Evolutionary conservation across 2,113 vertebrate species (phyloP), one percentile per base, ranked within the genome.

Genomic region (Gambusia holbrooki): DNA sequence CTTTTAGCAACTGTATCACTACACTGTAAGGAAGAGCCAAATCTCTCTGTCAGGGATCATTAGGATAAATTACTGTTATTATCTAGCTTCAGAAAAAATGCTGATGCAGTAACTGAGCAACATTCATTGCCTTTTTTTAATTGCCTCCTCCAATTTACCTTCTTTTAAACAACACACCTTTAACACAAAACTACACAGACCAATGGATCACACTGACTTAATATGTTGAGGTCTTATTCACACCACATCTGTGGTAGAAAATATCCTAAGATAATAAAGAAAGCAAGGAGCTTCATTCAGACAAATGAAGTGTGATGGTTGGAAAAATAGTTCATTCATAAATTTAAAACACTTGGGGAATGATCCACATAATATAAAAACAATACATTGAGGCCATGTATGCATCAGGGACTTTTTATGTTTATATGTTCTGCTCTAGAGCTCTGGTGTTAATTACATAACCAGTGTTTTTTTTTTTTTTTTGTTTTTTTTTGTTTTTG

Each of bases 101-200:
- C 27, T 7, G 12, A 69, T 40, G 37, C 45, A 69, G 42, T 35
- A 22, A 51, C 58, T 76, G 13, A 63, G 63, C 28, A 28, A n/a
- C 51, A 62, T 80, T 84, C 84, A 62, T 71, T 82, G 5, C 70
- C 61, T 71, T 71, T 87, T 37, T 51, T 76, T 54, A 67, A 51
- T 66, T 69, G 68, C 66, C 30, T 70, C 27, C 62, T 71, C 68
- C 48, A 77, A 79, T 81, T 88, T 72, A 80, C 42, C 65, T 86
- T 84, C 76, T 84, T 91, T 87, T 87, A 89, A 87, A 83, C 84
- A 84, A 85, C 78, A 87, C 66, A 60, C 77, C 75, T 85, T 87
- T 71, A 82, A 69, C 58, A 74, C 66, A 68, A 78, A 73, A 81
- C 73, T 30, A 76, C 69, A 76, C 79, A 62, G 76, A 69, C 27